These are phyloP conservation scores for Theretra japonica DNA, from an alignment of 2,888 invertebrate genomes.

Conservation along the genomic window DNA sequence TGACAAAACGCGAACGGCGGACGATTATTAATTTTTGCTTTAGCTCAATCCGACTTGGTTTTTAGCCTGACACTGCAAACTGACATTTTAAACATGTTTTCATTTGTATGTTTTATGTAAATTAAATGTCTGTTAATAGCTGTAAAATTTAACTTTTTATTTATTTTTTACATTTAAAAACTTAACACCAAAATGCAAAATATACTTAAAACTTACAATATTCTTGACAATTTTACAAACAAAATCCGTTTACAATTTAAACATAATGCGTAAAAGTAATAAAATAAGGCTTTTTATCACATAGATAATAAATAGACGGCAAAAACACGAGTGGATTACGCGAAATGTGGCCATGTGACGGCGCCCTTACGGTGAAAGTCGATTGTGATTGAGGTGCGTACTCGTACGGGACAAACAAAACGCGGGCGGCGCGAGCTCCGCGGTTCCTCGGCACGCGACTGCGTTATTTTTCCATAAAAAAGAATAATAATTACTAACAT, in stretches of 20 bases:
- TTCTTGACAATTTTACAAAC: neutral
- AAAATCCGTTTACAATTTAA: too few species aligned
- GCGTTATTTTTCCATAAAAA: slow-evolving; percentile 51
- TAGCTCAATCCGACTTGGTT: slow-evolving; percentile 2
- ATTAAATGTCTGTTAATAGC: too few species aligned
- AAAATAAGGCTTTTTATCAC: neutral
- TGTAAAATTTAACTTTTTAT: too few species aligned
- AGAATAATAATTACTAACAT: slow-evolving; percentile 37
- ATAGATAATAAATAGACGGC: slow-evolving; percentile 36
- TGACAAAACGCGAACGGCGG: slow-evolving; percentile 41
- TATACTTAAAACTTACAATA: neutral
- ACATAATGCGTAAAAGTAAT: neutral
- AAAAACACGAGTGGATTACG: slow-evolving; percentile 30
- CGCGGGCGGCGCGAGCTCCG: slow-evolving; percentile 44
- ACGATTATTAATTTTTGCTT: slow-evolving; percentile 43
- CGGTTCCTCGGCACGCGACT: slow-evolving; percentile 57
- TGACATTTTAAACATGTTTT: slow-evolving; percentile 18
- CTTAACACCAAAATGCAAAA: too few species aligned
- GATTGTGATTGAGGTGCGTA: slow-evolving; percentile 69
- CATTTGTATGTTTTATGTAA: neutral
- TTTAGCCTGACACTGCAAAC: slow-evolving; percentile 24
- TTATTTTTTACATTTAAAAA: too few species aligned
- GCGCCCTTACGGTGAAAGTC: slow-evolving; percentile 79
- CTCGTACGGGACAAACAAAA: slow-evolving; percentile 62
- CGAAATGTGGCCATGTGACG: slow-evolving; percentile 51